A percentile compares a stretch with the other conserved stretches of the same genome.
Evolutionary conservation across 1,140 invertebrate genomes (phyloP).

Genomic region (Drusus annulatus): DNA sequence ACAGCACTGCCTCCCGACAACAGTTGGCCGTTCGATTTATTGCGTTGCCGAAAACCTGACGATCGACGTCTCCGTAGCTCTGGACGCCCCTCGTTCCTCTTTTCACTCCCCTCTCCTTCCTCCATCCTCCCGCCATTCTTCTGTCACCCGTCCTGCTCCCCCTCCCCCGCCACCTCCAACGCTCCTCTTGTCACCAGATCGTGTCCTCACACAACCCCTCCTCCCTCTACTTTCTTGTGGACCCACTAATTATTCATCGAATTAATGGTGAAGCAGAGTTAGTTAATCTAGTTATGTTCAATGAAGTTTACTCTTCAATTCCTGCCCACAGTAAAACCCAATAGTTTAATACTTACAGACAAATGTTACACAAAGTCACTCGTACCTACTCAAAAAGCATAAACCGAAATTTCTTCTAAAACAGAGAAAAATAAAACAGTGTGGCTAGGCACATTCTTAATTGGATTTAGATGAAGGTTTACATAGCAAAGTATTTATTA

Average conservation of each 20-base stretch:
- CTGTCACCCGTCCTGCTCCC: constrained; percentile 19
- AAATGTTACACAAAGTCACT: no score
- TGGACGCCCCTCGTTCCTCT: neutral
- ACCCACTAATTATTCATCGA: neutral
- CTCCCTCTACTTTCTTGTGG: neutral
- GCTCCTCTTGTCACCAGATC: constrained; percentile 4
- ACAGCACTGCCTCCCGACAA: constrained; percentile 53
- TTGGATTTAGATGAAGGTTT: no score
- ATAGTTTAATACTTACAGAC: no score
- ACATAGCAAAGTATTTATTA: no score
- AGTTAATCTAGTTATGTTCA: no score
- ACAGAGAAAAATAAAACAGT: no score
- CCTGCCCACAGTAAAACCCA: no score
- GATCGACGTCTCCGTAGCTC: constrained; percentile 45
- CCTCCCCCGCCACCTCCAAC: neutral
- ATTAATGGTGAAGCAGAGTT: neutral
- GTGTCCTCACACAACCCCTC: neutral
- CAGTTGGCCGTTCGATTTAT: constrained; percentile 61
- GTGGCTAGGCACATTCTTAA: no score
- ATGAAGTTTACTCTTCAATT: no score
- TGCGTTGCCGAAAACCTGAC: constrained; percentile 63
- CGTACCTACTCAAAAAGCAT: no score
- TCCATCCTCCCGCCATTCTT: neutral
- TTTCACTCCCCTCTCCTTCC: neutral
- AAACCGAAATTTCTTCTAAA: no score